These are phyloP conservation scores for Phyllostomus discolor DNA, from an alignment of 2,113 vertebrate species.

Conservation along the genomic window DNA sequence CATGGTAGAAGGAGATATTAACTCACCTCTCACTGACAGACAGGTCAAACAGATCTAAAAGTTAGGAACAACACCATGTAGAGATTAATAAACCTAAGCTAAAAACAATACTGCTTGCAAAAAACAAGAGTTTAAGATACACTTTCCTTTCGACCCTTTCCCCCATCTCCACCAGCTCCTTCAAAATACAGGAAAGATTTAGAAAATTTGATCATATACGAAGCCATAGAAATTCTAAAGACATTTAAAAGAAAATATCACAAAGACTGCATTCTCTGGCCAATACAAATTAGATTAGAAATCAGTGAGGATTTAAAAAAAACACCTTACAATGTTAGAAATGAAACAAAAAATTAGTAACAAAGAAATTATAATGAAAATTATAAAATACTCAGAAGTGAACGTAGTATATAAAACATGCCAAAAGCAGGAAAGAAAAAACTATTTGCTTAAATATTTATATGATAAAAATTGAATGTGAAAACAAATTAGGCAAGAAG, in stretches of 20 bases:
- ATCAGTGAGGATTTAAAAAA: neutral
- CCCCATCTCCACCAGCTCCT: neutral
- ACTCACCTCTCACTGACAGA: neutral
- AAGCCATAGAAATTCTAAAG: neutral
- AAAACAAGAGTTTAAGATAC: neutral
- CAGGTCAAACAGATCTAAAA: neutral
- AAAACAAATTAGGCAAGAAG: neutral
- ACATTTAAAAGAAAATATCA: neutral
- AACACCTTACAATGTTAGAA: neutral
- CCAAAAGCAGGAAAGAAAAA: neutral
- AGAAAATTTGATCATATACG: neutral
- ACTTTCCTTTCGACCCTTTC: rapidly evolving
- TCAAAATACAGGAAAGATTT: neutral
- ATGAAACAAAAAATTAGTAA: neutral
- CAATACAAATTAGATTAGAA: neutral
- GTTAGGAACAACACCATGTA: neutral
- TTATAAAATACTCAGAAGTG: neutral
- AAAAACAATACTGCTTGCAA: neutral
- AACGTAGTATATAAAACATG: neutral
- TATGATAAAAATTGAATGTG: neutral
- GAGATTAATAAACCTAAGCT: neutral
- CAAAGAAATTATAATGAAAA: neutral
- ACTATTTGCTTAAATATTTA: neutral
- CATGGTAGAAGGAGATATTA: neutral
- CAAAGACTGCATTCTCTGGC: neutral